A percentile compares a stretch with the other conserved stretches of the same genome.
Evolutionary conservation across 2,888 invertebrate species (phyloP).

Genomic region (Eueremaeus valkanovi): DNA sequence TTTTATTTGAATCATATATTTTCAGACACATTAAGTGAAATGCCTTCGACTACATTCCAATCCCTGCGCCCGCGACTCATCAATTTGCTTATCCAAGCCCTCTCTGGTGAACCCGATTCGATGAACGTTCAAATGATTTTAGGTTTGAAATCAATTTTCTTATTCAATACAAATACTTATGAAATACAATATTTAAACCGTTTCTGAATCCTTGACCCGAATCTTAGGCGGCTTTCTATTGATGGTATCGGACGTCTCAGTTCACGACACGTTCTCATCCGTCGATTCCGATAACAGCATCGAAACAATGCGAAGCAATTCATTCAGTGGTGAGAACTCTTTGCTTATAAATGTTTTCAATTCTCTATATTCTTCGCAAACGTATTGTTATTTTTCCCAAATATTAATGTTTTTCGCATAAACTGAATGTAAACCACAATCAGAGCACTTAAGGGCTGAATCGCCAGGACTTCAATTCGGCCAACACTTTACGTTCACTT

Average conservation of each 20-base stretch:
- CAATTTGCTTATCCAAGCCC: conserved; percentile 74
- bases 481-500: conserved; percentile 9
- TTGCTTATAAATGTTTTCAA: not conserved
- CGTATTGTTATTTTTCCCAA: no score
- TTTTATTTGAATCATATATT: conserved; percentile 33
- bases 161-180: no score
- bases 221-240: conserved; percentile 25
- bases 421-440: not conserved
- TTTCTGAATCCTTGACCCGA: not conserved
- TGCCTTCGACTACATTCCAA: conserved; percentile 47
- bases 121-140: conserved; percentile 82
- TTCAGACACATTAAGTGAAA: conserved; percentile 40
- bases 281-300: not conserved
- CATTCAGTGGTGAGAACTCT: conserved; percentile 2
- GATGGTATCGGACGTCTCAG: not conserved
- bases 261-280: not conserved
- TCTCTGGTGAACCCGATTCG: conserved; percentile 78
- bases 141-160: no score
- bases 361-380: not conserved
- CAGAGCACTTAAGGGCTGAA: conserved; percentile 13
- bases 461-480: conserved; percentile 28
- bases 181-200: not conserved
- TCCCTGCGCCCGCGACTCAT: conserved; percentile 67
- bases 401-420: conserved; percentile 15
- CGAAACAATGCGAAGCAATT: not conserved